phyloP scores from a whole-genome alignment of 2,113 vertebrate species.

The Dunckerocampus dactyliophorus region DNA sequence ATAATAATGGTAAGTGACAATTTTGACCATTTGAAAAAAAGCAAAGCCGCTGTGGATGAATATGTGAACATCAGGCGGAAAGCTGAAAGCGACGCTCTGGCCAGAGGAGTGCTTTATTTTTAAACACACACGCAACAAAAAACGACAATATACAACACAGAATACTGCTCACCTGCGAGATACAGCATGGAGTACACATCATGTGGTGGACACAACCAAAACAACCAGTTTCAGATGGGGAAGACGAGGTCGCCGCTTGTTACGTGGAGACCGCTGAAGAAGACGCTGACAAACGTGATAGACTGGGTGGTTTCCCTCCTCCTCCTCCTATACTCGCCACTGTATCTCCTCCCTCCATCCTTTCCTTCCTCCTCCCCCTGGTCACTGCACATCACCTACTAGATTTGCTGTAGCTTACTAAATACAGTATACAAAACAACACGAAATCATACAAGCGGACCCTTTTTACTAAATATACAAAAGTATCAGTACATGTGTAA shows the following conservation, averaged over 20 bases:
- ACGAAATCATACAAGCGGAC: too few relatives aligned
- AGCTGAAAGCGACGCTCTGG: constrained; percentile 2
- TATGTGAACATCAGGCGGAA: background rate
- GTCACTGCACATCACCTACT: constrained; percentile 3
- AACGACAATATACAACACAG: constrained; percentile 2
- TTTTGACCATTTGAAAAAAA: background rate
- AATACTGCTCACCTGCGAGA: constrained; percentile 71
- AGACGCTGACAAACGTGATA: background rate
- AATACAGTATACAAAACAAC: too few relatives aligned
- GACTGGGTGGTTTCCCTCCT: constrained; percentile 2
- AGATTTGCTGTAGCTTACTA: too few relatives aligned
- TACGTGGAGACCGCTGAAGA: background rate
- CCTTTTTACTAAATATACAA: background rate
- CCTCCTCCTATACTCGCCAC: constrained; percentile 1
- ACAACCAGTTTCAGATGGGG: constrained; percentile 9
- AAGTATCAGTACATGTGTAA: too few relatives aligned
- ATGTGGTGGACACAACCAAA: background rate
- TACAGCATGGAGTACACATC: constrained; percentile 69
- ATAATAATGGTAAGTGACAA: background rate
- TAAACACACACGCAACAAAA: background rate
- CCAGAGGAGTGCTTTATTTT: background rate
- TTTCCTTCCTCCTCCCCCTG: constrained; percentile 11
- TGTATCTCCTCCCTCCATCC: constrained; percentile 1
- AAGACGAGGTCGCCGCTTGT: background rate
- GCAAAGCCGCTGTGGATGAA: background rate